These are phyloP conservation scores for Pseudopodoces humilis DNA, from an alignment of 2,113 vertebrate species.

Conservation along the genomic window DNA sequence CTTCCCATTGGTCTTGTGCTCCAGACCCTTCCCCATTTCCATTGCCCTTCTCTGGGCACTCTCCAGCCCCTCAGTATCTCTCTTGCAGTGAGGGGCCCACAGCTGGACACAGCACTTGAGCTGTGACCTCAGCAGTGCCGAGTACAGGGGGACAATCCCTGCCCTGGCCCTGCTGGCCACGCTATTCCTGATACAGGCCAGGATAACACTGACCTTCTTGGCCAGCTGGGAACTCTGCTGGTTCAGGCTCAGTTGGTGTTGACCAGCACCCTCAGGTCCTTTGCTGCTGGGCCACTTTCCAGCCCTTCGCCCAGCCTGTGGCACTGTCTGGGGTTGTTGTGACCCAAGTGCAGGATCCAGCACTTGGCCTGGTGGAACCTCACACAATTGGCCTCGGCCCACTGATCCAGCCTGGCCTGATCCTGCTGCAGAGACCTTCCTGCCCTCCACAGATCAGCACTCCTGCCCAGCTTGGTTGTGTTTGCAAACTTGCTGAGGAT, in stretches of 20 bases:
- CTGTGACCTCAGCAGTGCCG: neutral
- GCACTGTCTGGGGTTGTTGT: neutral
- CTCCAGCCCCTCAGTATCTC: no score
- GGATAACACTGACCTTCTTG: neutral
- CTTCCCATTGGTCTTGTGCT: neutral
- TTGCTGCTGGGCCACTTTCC: neutral
- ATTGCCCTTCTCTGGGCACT: fast-evolving
- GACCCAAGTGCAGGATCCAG: neutral
- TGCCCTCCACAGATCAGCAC: neutral
- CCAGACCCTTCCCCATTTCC: neutral
- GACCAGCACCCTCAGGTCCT: neutral
- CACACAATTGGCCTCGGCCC: neutral
- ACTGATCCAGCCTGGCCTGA: neutral
- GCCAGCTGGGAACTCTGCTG: neutral
- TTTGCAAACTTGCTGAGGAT: neutral
- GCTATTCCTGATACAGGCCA: fast-evolving
- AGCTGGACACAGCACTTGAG: neutral
- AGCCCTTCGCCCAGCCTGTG: neutral
- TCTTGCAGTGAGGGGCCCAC: neutral
- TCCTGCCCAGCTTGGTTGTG: neutral
- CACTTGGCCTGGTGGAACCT: no score
- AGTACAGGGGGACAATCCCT: neutral
- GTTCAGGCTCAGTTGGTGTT: neutral
- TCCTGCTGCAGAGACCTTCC: neutral
- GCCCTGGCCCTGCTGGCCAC: neutral